These are phyloP conservation scores for Cheirogaleus medius DNA, from an alignment of 2,113 vertebrate species.

Conservation along the genomic window DNA sequence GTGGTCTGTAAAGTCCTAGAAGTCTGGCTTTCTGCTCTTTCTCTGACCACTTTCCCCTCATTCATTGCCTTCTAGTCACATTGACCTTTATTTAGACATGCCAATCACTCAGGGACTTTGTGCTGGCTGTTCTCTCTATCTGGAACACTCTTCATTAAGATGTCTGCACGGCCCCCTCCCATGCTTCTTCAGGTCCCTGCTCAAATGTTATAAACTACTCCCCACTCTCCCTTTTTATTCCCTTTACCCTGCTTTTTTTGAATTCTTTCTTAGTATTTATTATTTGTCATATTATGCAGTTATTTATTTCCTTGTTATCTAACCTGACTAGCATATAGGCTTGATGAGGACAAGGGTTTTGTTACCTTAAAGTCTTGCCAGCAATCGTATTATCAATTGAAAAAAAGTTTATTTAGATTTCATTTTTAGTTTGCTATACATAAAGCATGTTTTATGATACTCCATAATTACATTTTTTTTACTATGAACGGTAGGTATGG, in stretches of 20 bases:
- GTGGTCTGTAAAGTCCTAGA: neutral
- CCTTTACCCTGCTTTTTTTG: neutral
- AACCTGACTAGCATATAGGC: neutral
- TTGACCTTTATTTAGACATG: neutral
- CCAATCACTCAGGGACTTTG: neutral
- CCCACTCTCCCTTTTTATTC: neutral
- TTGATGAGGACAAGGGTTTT: neutral
- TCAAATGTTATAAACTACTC: neutral
- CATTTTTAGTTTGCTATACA: neutral
- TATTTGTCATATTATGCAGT: neutral
- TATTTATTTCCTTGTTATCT: neutral
- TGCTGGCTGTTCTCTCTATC: neutral
- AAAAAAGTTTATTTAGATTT: constrained; percentile 15
- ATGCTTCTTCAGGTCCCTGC: neutral
- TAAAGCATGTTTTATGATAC: neutral
- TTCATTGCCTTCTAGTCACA: neutral
- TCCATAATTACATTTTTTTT: neutral
- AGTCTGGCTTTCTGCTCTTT: neutral
- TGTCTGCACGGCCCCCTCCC: neutral
- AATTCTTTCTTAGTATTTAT: neutral
- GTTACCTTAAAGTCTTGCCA: neutral
- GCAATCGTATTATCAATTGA: neutral
- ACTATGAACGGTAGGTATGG: neutral
- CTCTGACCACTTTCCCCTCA: neutral
- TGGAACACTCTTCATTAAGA: neutral